Base-by-base conservation (phyloP, 2,888 invertebrate species). In the Nymphalis c-album region DNA sequence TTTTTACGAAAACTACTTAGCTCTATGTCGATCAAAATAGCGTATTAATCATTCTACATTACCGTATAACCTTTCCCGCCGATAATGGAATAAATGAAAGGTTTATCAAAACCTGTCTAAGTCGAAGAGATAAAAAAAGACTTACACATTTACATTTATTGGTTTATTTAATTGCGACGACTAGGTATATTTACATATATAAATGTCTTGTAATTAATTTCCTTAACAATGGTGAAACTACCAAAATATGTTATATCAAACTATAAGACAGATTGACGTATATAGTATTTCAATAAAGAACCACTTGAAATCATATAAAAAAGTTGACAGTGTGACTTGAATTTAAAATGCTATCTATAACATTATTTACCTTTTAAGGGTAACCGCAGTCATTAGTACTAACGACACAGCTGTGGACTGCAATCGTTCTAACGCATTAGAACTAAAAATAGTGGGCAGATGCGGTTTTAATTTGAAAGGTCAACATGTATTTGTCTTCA, bases 391-490 rank as follows among this genome's bases (percentile, higher is more conserved):
- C 67, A 67, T 60, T 62, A 59, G 67, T 63, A 55, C 57, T 62
- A 67, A 67, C 45, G 51, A 63, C 53, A 51, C 67, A 67, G 67
- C 35, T 57, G 57, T 57, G 13, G 35, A 26, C 53, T 53, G 26
- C 57, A 40, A 64, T 70, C 70, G 63, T 62, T 77, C 77, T 76
- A 77, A 76, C 70, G 73, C 74, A 71, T 75, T 78, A 77, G 75
- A 73, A 71, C 71, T 76, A 76, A 76, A 75, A 75, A 76, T 76
- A 77, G 73, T 66, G 72, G 68, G 75, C 78, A 78, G 77, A 77
- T 77, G 78, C 60, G 53, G 26, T 46, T 62, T 40, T 64, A 71
- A 69, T 65, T 64, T 60, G 55, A 76, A 78, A 77, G 76, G 77
- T 77, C 76, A 75, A 67, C 67, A 67, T 71, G 71, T 70, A 72